Conservation (phyloP, 2,797 vertebrate genomes). For the Galago senegalensis region DNA sequence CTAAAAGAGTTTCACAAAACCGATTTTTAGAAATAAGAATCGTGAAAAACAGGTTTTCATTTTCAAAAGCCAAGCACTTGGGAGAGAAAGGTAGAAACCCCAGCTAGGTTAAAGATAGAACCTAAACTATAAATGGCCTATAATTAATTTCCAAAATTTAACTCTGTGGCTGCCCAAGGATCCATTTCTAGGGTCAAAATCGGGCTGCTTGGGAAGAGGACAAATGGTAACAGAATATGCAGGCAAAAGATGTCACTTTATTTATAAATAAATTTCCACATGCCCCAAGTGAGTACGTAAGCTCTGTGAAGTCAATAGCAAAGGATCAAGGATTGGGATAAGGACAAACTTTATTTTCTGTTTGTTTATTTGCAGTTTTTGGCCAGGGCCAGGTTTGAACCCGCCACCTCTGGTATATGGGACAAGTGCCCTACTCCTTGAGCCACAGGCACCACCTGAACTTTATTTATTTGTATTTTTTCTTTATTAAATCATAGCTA, state of each 20-base stretch:
- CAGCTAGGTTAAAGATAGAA: conserved; percentile 20
- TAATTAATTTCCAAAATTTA: conserved; percentile 31
- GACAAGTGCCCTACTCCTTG: no score
- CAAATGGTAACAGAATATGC: background rate
- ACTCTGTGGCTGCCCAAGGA: background rate
- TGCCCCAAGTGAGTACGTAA: background rate
- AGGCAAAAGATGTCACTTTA: background rate
- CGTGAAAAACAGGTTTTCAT: background rate
- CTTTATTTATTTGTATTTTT: no score
- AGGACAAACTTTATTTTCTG: background rate
- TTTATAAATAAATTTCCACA: background rate
- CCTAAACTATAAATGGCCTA: background rate
- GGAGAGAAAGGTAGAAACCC: background rate
- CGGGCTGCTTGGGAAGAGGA: background rate
- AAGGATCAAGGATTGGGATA: background rate
- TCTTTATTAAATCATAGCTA: no score
- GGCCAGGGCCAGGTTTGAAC: no score
- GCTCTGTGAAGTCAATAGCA: background rate
- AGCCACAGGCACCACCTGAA: no score
- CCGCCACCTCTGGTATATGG: no score
- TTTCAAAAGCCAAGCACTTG: conserved; percentile 10
- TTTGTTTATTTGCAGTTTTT: no score
- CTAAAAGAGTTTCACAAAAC: background rate
- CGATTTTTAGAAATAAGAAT: conserved; percentile 24
- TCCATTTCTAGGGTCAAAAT: background rate